Base-by-base conservation (phyloP, 2,113 vertebrate genomes). In the Scomber japonicus region DNA sequence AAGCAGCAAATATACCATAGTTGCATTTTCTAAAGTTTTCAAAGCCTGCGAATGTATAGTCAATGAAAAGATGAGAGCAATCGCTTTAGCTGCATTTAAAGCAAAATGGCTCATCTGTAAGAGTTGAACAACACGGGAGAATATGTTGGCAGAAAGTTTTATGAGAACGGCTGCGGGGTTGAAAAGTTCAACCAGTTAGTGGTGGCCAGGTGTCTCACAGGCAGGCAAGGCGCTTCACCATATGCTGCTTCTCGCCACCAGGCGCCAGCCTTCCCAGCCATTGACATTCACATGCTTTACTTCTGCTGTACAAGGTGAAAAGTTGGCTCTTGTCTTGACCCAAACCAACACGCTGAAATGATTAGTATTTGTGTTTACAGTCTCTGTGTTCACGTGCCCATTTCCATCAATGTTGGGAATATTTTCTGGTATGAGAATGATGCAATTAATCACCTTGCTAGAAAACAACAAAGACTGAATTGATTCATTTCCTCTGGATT, bases 131-230 rank as follows among this genome's bases (percentile, higher is more conserved):
- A 49, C 44, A 12, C 21, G 30, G 50, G 9, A 4, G 16, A 5
- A 3, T 21, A 31, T 67, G 66, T 77, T 62, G 44, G 55, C 53
- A 79, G 45, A 53, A 56, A 69, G 50, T 54, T 69, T 68, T 68
- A 8, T 48, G 11, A 56, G 46, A 54, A 68, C 6, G 56, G 61
- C 77, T 83, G 76, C 46, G 9, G 53, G 51, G 90, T 91, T 92
- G 88, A 91, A 85, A 74, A 83, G 90, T 90, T 91, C 90, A 91
- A 17, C 73, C 51, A 45, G 84, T 91, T 86, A 84, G 82, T 57
- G 62, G 83, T 69, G 90, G 60, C 90, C 91, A 92, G 85, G 89
- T 92, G 90, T 91, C 78, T 81, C 78, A 21, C 70, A 89, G 83
- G 78, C 81, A 77, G 85, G 65, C 75, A 83, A 71, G 87, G 79